Evolutionary conservation across 2,888 invertebrate species (phyloP).

Genomic region (Lycocerus yunnanus): DNA sequence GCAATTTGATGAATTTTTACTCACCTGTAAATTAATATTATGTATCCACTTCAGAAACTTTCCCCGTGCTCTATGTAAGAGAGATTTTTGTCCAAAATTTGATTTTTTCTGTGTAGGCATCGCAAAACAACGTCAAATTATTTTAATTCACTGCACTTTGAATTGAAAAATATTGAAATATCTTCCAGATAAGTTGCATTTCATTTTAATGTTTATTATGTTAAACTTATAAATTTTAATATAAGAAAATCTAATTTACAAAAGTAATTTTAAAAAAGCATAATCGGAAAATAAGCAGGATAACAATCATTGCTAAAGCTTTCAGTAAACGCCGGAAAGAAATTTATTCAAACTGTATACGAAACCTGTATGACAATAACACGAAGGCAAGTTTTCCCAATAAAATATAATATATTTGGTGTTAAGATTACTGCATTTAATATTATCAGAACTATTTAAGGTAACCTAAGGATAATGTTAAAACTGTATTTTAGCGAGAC

Average conservation of each 20-base stretch:
- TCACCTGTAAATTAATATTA: slow-evolving; percentile 47
- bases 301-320: neutral
- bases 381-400: neutral
- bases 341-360: neutral
- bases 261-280: neutral
- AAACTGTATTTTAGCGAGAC: no score
- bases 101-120: slow-evolving; percentile 46
- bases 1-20: slow-evolving; percentile 10
- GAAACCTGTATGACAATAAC: neutral
- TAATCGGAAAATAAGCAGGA: neutral
- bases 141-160: neutral
- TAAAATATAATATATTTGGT: neutral
- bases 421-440: neutral
- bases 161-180: neutral
- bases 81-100: slow-evolving; percentile 47
- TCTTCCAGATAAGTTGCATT: neutral
- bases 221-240: neutral
- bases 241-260: neutral
- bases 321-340: neutral
- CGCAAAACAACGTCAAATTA: slow-evolving; percentile 21
- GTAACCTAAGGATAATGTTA: no score
- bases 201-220: neutral
- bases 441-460: neutral
- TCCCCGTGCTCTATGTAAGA: slow-evolving; percentile 55
- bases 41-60: slow-evolving; percentile 57